phyloP scores from a whole-genome alignment of 1,140 invertebrate genomes.

The Neoseiulus cucumeris region DNA sequence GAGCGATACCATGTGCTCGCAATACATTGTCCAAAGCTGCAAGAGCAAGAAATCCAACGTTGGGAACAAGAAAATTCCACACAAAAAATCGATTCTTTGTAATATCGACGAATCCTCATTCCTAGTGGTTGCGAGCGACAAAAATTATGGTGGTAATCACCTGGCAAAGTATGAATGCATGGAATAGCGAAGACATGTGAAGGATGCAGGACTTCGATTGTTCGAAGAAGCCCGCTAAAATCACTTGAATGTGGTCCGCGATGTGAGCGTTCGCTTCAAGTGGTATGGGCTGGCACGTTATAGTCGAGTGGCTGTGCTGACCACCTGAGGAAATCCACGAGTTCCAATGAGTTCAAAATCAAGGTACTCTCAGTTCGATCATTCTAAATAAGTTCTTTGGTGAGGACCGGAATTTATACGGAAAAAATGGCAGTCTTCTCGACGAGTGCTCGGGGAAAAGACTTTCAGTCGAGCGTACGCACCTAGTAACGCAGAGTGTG shows the following conservation, averaged over 20 bases:
- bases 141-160: too few species aligned
- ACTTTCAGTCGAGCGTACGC: neutral
- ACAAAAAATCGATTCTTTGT: neutral
- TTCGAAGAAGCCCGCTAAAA: constrained; percentile 86
- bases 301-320: constrained; percentile 17
- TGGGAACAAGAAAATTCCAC: neutral
- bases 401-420: neutral
- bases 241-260: constrained; percentile 82
- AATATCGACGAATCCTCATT: neutral
- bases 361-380: too few species aligned
- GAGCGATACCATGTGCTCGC: constrained; percentile 56
- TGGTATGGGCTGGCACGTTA: constrained; percentile 63
- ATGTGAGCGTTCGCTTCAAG: constrained; percentile 87
- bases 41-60: constrained; percentile 18
- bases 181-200: constrained; percentile 66
- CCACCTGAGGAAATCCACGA: constrained; percentile 17
- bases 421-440: neutral
- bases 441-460: neutral
- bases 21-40: constrained; percentile 90
- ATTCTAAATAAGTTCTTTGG: too few species aligned
- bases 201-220: constrained; percentile 69
- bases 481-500: constrained; percentile 48
- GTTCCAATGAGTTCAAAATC: constrained; percentile 8
- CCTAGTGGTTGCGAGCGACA: constrained; percentile 11
- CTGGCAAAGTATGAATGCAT: constrained; percentile 45